Evolutionary conservation across 2,113 vertebrate genomes (phyloP), one percentile per base, ranked within the genome.

Genomic region (Triplophysa tibetana): DNA sequence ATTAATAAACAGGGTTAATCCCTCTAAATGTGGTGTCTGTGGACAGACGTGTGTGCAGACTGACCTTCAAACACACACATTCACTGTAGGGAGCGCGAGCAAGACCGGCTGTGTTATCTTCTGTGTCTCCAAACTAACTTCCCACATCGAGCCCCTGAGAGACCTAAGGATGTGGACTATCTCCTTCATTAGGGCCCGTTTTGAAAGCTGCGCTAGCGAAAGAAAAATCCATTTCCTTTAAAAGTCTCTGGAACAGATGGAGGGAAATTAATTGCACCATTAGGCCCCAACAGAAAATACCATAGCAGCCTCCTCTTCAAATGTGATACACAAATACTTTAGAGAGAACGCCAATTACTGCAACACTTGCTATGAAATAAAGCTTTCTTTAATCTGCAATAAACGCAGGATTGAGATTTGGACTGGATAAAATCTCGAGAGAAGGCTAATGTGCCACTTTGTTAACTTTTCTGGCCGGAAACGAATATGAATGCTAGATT

Each of bases 181-280:
- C 95, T 96, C 95, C 96, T 96, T 96, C 94, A 97, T 98, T 98
- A 97, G 95, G 96, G 94, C 94, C 93, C 92, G 93, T 94, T 95
- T 93, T 93, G 92, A 93, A 87, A 89, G 93, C 88, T 83, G 85
- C 83, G 23, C 66, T 78, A 76, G 72, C 85, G 50, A 23, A 29
- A 45, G 10, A 6, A 56, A 63, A 70, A 95, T 94, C 93, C 87
- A 95, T 97, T 96, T 96, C 95, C 93, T 94, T 96, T 96, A 94
- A 96, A 97, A 95, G 95, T 97, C 95, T 95, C 93, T 90, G 93
- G 93, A 98, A 97, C 95, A 96, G 96, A 95, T 95, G 93, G 95
- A 96, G 94, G 93, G 93, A 95, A 97, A 96, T 97, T 95, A 97
- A 97, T 96, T 96, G 95, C 93, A 91, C 95, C 95, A 97, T 97